phyloP scores from a whole-genome alignment of 1,140 invertebrate species.

The Colletes latitarsis region DNA sequence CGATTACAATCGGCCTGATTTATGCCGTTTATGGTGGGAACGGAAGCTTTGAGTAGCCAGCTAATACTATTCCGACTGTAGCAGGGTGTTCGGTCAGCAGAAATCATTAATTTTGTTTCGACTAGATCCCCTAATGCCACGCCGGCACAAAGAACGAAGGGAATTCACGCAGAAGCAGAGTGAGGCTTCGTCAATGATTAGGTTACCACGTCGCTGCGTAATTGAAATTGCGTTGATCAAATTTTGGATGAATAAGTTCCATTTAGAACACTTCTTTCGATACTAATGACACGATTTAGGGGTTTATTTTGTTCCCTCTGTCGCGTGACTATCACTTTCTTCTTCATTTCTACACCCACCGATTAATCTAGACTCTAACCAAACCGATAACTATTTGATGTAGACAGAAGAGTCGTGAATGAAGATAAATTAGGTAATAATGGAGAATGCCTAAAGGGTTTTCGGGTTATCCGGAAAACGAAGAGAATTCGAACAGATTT shows the following conservation, averaged over 20 bases:
- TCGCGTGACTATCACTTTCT: too few relatives aligned
- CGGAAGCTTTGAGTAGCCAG: background rate
- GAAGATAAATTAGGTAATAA: too few relatives aligned
- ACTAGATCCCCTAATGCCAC: background rate
- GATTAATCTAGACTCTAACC: too few relatives aligned
- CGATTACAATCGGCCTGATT: too few relatives aligned
- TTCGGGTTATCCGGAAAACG: too few relatives aligned
- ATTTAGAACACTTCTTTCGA: too few relatives aligned
- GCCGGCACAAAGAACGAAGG: background rate
- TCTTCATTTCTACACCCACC: background rate
- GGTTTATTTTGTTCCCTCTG: too few relatives aligned
- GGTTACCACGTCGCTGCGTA: background rate
- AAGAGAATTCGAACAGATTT: background rate
- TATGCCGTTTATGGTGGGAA: too few relatives aligned
- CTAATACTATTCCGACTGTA: background rate
- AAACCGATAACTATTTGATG: too few relatives aligned
- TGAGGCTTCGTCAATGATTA: background rate
- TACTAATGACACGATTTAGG: too few relatives aligned
- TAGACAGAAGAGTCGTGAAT: too few relatives aligned
- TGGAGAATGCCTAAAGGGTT: too few relatives aligned
- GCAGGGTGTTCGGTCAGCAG: background rate
- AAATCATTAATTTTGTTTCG: conserved; percentile 7
- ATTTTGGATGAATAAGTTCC: background rate
- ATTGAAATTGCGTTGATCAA: background rate
- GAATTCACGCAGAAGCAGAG: background rate